A percentile compares a stretch with the other conserved stretches of the same genome.
Conservation (phyloP, 2,113 vertebrate genomes). For the Neolamprologus kungweensis region DNA sequence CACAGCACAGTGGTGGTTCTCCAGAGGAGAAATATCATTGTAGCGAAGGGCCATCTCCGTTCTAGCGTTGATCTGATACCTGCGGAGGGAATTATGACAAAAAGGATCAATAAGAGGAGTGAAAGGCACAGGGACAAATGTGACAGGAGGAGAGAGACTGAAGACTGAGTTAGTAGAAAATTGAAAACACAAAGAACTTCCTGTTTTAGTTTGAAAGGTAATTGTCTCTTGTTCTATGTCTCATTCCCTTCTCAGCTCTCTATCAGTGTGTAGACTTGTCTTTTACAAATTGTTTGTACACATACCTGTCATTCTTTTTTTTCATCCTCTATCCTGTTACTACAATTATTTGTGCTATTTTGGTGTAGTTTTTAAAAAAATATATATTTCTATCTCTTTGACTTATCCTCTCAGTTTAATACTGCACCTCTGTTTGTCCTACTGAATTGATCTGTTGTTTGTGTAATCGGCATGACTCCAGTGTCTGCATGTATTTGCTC, state of each 20-base stretch:
- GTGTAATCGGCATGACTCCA: background rate
- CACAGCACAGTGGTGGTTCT: constrained; percentile 57
- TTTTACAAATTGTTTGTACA: background rate
- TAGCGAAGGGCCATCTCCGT: constrained; percentile 89
- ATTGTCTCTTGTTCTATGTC: background rate
- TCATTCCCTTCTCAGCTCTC: background rate
- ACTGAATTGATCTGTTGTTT: background rate
- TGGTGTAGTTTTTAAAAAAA: background rate
- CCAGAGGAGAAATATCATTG: constrained; percentile 91
- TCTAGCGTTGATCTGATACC: constrained; percentile 90
- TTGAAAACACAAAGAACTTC: background rate
- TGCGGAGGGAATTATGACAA: constrained; percentile 8
- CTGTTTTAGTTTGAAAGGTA: background rate
- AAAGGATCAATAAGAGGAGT: background rate
- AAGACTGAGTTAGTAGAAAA: background rate
- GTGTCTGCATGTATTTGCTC: background rate
- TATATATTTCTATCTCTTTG: too few species aligned
- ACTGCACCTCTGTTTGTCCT: background rate
- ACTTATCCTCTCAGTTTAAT: background rate
- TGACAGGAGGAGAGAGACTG: background rate
- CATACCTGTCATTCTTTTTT: background rate
- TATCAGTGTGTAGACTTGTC: background rate
- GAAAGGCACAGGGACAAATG: background rate
- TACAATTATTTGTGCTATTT: background rate
- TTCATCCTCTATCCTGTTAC: background rate